Conservation (phyloP, 37 sponge, comb jelly and placozoan genomes). For the Halichondria panicea region DNA sequence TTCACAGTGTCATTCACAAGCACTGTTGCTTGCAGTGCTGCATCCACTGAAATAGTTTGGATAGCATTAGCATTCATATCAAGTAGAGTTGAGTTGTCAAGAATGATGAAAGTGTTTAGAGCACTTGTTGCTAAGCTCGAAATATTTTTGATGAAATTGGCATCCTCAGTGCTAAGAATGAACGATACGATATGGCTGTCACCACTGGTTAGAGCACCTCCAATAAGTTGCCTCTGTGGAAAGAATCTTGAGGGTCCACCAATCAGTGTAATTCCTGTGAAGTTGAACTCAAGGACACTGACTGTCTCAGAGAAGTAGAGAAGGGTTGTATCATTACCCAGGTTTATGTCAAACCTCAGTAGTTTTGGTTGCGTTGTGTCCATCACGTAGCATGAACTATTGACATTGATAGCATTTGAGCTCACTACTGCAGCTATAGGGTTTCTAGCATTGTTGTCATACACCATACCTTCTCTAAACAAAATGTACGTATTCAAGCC, state of each 20-base stretch:
- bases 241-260: constrained; percentile 22
- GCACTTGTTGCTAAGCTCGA: constrained; percentile 43
- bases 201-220: constrained; percentile 33
- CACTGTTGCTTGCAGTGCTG: constrained; percentile 31
- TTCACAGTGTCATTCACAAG: constrained; percentile 44
- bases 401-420: constrained; percentile 45
- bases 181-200: constrained; percentile 51
- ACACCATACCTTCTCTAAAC: constrained; percentile 52
- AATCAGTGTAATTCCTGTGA: constrained; percentile 66
- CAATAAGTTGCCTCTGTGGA: constrained; percentile 53
- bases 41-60: constrained; percentile 7
- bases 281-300: constrained; percentile 52
- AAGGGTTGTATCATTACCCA: constrained; percentile 58
- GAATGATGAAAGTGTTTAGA: constrained; percentile 53
- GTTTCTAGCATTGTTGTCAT: constrained; percentile 73
- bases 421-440: constrained; percentile 37
- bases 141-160: constrained; percentile 79
- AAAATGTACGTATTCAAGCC: constrained; percentile 54
- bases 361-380: constrained; percentile 80
- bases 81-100: constrained; percentile 59
- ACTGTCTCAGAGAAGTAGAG: constrained; percentile 89
- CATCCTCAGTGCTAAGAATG: constrained; percentile 68
- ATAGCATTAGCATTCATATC: constrained; percentile 81
- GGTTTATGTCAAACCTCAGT: constrained; percentile 66
- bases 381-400: constrained; percentile 57